Percentiles rank a stretch among this genome's conserved stretches.
These are phyloP conservation scores for Pyrochroa serraticornis DNA, from an alignment of 2,888 invertebrate genomes.

Conservation along the genomic window DNA sequence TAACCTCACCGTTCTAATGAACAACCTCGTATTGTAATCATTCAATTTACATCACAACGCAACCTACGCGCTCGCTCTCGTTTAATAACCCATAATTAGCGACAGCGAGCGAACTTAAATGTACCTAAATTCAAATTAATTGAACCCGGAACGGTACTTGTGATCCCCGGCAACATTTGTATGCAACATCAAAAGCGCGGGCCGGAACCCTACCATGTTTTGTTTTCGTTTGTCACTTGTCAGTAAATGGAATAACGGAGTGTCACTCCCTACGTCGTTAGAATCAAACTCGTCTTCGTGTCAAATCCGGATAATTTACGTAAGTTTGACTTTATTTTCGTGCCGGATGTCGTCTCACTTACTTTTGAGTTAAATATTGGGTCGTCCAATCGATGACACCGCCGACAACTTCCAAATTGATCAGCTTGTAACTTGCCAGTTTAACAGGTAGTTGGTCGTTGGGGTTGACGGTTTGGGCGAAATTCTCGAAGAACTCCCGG, in stretches of 20 bases:
- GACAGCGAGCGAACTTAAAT: no score
- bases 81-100: not conserved
- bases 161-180: no score
- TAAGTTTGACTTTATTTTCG: slow-evolving; percentile 15
- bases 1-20: slow-evolving; percentile 23
- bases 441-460: slow-evolving; percentile 77
- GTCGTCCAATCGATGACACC: slow-evolving; percentile 78
- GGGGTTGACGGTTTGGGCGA: slow-evolving; percentile 71
- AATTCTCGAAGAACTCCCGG: slow-evolving; percentile 74
- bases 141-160: no score
- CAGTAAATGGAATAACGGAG: slow-evolving; percentile 19
- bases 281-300: slow-evolving; percentile 8
- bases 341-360: slow-evolving; percentile 54
- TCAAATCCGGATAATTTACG: slow-evolving; percentile 13
- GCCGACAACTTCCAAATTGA: slow-evolving; percentile 72
- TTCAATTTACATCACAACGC: slow-evolving; percentile 7
- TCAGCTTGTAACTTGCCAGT: slow-evolving; percentile 71
- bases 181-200: not conserved
- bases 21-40: slow-evolving; percentile 14
- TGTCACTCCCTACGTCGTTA: slow-evolving; percentile 9
- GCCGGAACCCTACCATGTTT: slow-evolving; percentile 16
- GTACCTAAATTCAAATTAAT: no score
- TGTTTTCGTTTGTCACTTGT: slow-evolving; percentile 31
- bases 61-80: slow-evolving; percentile 5
- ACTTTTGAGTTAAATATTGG: slow-evolving; percentile 79